Evolutionary conservation across 2,113 vertebrate genomes (phyloP).

Genomic region (Charina bottae): DNA sequence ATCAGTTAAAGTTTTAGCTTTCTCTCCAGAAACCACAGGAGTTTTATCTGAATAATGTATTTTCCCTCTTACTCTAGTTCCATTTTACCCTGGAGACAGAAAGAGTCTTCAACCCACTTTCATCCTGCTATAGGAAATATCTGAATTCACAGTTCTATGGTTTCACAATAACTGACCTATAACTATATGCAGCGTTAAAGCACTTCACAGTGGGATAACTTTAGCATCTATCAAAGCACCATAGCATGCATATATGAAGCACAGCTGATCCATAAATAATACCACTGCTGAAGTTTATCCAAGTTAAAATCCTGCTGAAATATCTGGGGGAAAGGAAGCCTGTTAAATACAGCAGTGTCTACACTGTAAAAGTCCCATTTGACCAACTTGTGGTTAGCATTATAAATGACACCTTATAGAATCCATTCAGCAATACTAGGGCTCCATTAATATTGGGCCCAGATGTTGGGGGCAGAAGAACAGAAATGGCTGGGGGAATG

Average conservation of each 20-base stretch:
- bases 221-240: neutral
- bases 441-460: neutral
- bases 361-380: neutral
- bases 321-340: neutral
- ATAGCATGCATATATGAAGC: neutral
- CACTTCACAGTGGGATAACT: slow-evolving; percentile 11
- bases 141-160: slow-evolving; percentile 28
- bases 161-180: slow-evolving; percentile 24
- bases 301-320: slow-evolving; percentile 12
- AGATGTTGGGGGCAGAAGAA: neutral
- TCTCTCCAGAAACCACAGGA: neutral
- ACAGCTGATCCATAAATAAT: slow-evolving; percentile 28
- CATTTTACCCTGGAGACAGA: neutral
- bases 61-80: neutral
- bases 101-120: slow-evolving; percentile 6
- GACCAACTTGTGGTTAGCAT: neutral
- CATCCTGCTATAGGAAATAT: slow-evolving; percentile 11
- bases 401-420: neutral
- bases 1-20: neutral
- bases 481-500: neutral
- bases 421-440: neutral
- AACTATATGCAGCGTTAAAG: slow-evolving; percentile 21
- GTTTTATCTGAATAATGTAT: neutral
- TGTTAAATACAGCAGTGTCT: neutral
- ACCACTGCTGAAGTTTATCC: neutral